Percentiles rank a stretch among this genome's conserved stretches.
Evolutionary conservation across 2,113 vertebrate genomes (phyloP).

Genomic region (Anthoscopus minutus): DNA sequence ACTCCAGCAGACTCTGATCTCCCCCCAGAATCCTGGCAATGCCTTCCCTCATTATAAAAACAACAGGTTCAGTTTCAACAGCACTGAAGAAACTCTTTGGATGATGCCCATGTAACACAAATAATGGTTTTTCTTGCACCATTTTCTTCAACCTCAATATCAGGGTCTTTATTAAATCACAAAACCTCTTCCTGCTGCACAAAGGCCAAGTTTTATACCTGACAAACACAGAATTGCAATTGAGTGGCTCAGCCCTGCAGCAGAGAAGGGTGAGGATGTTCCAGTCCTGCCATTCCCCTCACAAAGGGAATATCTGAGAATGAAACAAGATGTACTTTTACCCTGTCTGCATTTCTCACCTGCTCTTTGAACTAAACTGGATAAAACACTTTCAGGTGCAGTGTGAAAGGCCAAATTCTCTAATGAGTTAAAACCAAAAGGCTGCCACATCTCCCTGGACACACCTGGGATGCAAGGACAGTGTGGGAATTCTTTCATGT

Average conservation of each 20-base stretch:
- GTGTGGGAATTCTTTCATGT: background rate
- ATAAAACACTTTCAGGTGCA: background rate
- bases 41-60: background rate
- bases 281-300: background rate
- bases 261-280: background rate
- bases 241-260: background rate
- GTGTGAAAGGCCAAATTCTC: background rate
- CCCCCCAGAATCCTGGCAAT: background rate
- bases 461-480: background rate
- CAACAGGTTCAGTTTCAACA: background rate
- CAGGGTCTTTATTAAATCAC: background rate
- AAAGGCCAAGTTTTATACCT: background rate
- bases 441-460: background rate
- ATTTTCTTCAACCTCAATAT: background rate
- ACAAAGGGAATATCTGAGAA: background rate
- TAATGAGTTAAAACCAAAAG: background rate
- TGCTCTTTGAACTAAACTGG: background rate
- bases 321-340: background rate
- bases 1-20: background rate
- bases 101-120: background rate
- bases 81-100: background rate
- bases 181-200: background rate
- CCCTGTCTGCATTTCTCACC: background rate
- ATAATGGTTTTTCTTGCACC: background rate
- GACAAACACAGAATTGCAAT: background rate